Conservation (phyloP, 2,113 vertebrate genomes). For the Dasyprocta punctata region DNA sequence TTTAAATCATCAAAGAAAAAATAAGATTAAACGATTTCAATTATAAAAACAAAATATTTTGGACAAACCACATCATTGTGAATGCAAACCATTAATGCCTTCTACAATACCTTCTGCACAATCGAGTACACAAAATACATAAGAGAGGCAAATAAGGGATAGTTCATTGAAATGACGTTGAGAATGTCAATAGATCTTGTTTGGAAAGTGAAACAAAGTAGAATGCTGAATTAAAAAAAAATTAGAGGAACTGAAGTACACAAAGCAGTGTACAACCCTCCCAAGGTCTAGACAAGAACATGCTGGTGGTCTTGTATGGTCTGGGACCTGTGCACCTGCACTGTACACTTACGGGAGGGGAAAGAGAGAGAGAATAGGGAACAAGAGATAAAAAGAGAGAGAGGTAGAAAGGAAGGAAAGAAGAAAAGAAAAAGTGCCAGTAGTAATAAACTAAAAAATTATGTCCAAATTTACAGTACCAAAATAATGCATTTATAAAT, state of each 20-base stretch:
- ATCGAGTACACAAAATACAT: constrained; percentile 84
- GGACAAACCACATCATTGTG: constrained; percentile 87
- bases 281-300: constrained; percentile 73
- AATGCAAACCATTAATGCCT: constrained; percentile 86
- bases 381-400: background rate
- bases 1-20: constrained; percentile 88
- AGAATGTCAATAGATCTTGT: constrained; percentile 62
- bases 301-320: constrained; percentile 83
- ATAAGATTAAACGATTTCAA: constrained; percentile 83
- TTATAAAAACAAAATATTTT: constrained; percentile 88
- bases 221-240: constrained; percentile 53
- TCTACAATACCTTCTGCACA: constrained; percentile 84
- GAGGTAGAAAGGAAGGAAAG: background rate
- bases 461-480: constrained; percentile 83
- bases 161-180: constrained; percentile 76
- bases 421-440: background rate
- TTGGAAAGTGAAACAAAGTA: constrained; percentile 59
- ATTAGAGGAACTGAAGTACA: background rate
- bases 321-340: constrained; percentile 77
- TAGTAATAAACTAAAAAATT: constrained; percentile 69
- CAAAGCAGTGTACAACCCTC: constrained; percentile 32
- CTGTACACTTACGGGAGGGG: constrained; percentile 41
- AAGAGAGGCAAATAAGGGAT: constrained; percentile 77
- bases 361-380: background rate
- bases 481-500: constrained; percentile 87